Conservation (phyloP, 2,888 invertebrate species). For the Phania funesta region DNA sequence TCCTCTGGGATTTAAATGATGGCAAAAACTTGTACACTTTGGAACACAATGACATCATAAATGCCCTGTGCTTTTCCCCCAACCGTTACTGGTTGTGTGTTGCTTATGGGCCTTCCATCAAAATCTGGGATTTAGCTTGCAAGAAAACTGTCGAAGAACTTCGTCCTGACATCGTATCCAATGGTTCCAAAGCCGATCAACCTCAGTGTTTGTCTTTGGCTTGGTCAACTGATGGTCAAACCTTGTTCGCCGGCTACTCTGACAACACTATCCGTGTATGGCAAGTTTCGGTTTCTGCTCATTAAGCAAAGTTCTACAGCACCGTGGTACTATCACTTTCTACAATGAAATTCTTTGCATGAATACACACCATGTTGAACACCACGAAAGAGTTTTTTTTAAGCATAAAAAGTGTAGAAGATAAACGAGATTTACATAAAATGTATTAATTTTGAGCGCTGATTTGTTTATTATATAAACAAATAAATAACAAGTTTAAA, state of each 20-base stretch:
- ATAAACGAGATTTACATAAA: conserved; percentile 45
- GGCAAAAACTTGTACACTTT: conserved; percentile 99
- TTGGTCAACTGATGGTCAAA: conserved; percentile 99
- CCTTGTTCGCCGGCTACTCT: conserved; percentile 98
- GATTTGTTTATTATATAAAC: conserved; percentile 76
- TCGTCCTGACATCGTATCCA: conserved; percentile 93
- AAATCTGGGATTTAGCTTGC: conserved; percentile 99
- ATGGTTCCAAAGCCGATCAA: conserved; percentile 91
- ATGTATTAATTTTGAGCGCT: conserved; percentile 69
- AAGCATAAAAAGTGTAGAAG: conserved; percentile 50
- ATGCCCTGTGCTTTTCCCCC: conserved; percentile 98
- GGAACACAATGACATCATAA: conserved; percentile 99
- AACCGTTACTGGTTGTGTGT: conserved; percentile 99
- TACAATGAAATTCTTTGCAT: conserved; percentile 10
- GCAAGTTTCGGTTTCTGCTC: conserved; percentile 95
- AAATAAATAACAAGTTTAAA: conserved; percentile 73
- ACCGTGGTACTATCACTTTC: conserved; percentile 30
- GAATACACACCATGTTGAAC: conserved; percentile 23
- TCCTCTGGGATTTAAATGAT: conserved; percentile 99
- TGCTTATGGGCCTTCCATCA: conserved; percentile 98
- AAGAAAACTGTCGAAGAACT: conserved; percentile 99
- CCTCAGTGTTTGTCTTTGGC: conserved; percentile 98
- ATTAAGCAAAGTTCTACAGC: conserved; percentile 81
- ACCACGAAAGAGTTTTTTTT: conserved; percentile 17
- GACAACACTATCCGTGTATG: conserved; percentile 99